Base-by-base conservation (phyloP, 2,888 invertebrate genomes). In the Troides helena region DNA sequence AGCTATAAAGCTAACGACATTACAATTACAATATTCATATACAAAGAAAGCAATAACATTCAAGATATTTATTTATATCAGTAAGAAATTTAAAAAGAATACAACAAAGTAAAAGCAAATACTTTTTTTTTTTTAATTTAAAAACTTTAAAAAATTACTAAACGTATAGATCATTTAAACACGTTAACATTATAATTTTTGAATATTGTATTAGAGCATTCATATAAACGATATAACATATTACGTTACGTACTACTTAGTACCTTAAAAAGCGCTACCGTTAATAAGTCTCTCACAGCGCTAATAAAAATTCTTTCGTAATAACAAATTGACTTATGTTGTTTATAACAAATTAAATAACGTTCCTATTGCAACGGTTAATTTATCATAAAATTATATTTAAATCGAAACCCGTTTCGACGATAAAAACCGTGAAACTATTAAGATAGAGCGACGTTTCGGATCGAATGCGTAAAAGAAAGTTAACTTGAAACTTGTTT, bases 401-500 rank as follows among this genome's bases (percentile, higher is more conserved):
- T 73, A 72, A 75, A 75, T 78, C 73, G 71, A 75, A 65, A 70
- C 69, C 71, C 68, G 73, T 76, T 75, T 76, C 69, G 67, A 66
- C 72, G 72, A 74, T 75, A 72, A 72, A 72, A 69, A 69, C 74
- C 75, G 75, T 76, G 75, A 73, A 74, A 76, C 74, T 71, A 74
- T 72, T 72, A 79, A 76, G 75, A 82, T 81, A 81, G 78, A 80
- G 78, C 78, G 79, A 79, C 77, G 76, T 77, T 77, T 80, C 75
- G 77, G 80, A 81, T 80, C 79, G 80, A 78, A 62, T 59, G 62
- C 77, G 77, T 79, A 78, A 82, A 85, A 85, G 86, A 87, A 89
- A 86, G 86, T 86, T 85, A 71, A 78, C 80, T 81, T 77, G 75
- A 80, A 82, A 82, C 80, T 77, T 78, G 80, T 80, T 81, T 83